A percentile compares a stretch with the other conserved stretches of the same genome.
phyloP scores from a whole-genome alignment of 2,888 invertebrate genomes.

The Lithophane ornitopus region DNA sequence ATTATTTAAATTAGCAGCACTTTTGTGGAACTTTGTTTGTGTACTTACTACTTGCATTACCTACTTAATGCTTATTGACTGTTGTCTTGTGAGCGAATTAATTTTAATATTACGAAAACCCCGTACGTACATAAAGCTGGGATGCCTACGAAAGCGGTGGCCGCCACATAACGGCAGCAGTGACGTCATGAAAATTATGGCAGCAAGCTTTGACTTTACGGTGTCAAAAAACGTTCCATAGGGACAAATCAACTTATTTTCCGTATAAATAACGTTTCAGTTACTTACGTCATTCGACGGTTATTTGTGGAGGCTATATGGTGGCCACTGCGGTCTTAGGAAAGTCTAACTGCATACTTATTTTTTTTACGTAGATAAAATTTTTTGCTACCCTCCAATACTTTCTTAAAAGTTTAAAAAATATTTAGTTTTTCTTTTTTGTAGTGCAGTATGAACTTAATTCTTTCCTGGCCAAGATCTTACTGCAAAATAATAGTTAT shows the following conservation, averaged over 20 bases:
- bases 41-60: background rate
- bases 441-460: background rate
- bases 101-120: background rate
- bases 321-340: background rate
- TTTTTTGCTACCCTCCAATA: too few relatives aligned
- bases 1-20: background rate
- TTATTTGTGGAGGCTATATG: background rate
- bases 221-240: background rate
- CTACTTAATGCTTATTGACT: background rate
- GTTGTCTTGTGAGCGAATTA: background rate
- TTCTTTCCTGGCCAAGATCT: background rate
- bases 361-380: background rate
- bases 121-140: background rate
- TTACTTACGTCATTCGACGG: background rate
- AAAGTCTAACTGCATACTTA: background rate
- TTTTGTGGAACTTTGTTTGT: background rate
- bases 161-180: background rate
- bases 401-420: background rate
- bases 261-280: background rate
- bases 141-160: background rate
- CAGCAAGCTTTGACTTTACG: too few relatives aligned
- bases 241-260: background rate
- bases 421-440: background rate
- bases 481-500: background rate
- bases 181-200: background rate